Conservation (phyloP, 2,113 vertebrate genomes). For the Hippocampus mohnikei region DNA sequence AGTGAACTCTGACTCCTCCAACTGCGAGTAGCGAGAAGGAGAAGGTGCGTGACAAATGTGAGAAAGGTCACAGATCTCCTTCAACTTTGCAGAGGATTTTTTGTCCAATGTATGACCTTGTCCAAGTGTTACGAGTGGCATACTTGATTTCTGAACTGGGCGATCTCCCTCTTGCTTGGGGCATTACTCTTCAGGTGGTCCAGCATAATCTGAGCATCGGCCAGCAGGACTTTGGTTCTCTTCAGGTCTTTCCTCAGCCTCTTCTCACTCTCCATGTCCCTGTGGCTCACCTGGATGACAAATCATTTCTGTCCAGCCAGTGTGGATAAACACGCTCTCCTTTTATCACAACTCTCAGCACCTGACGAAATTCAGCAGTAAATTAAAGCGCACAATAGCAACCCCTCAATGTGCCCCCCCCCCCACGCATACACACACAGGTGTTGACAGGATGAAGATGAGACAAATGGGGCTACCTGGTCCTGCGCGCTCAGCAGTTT, state of each 20-base stretch:
- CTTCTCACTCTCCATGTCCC: slow-evolving; percentile 90
- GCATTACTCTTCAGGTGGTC: slow-evolving; percentile 95
- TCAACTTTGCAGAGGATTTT: slow-evolving; percentile 5
- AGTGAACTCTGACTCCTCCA: slow-evolving; percentile 97
- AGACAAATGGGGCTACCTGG: slow-evolving; percentile 75
- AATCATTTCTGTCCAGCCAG: slow-evolving; percentile 23
- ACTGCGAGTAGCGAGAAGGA: slow-evolving; percentile 63
- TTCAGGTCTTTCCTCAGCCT: slow-evolving; percentile 91
- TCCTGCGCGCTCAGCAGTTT: slow-evolving; percentile 84
- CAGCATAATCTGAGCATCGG: slow-evolving; percentile 94
- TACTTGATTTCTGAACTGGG: slow-evolving; percentile 96
- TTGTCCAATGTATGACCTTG: neutral
- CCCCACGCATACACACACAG: neutral
- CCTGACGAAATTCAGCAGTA: slow-evolving; percentile 27
- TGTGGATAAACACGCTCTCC: slow-evolving; percentile 12
- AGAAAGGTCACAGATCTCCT: slow-evolving; percentile 16
- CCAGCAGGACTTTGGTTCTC: slow-evolving; percentile 93
- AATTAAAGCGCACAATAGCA: slow-evolving; percentile 34
- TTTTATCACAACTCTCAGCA: slow-evolving; percentile 21
- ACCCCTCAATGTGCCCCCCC: neutral
- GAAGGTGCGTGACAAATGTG: slow-evolving; percentile 13
- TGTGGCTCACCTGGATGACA: slow-evolving; percentile 79
- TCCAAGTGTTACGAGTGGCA: neutral
- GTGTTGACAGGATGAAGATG: slow-evolving; percentile 23
- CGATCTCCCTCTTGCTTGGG: slow-evolving; percentile 93